phyloP scores from a whole-genome alignment of 2,888 invertebrate genomes.

The Clitarchus hookeri region DNA sequence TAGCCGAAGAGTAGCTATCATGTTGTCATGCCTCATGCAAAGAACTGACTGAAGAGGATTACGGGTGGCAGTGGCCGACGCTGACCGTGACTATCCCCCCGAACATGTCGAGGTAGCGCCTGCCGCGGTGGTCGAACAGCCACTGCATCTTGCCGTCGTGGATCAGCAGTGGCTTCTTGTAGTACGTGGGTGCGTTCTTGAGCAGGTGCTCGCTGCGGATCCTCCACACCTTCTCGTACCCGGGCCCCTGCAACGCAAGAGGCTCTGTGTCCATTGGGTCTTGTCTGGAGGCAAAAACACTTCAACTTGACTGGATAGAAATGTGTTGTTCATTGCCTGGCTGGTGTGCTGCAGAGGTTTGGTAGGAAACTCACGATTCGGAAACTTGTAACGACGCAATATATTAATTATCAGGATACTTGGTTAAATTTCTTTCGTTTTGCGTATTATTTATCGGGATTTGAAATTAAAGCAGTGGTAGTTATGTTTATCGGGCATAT shows the following conservation, averaged over 20 bases:
- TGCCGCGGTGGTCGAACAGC: slow-evolving; percentile 85
- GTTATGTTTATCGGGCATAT: too few species aligned
- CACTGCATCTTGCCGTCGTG: slow-evolving; percentile 91
- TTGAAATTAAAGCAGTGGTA: too few species aligned
- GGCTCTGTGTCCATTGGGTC: too few species aligned
- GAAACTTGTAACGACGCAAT: too few species aligned
- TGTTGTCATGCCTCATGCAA: not conserved
- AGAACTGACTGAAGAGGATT: slow-evolving; percentile 49
- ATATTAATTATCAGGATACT: too few species aligned
- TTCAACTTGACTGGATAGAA: too few species aligned
- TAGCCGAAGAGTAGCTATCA: not conserved
- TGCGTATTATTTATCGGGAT: too few species aligned
- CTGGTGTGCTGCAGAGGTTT: too few species aligned
- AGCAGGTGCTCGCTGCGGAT: slow-evolving; percentile 68
- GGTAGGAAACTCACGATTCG: too few species aligned
- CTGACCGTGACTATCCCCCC: slow-evolving; percentile 97
- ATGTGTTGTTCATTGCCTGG: too few species aligned
- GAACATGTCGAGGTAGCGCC: slow-evolving; percentile 91
- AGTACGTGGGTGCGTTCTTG: slow-evolving; percentile 73
- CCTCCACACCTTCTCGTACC: slow-evolving; percentile 62
- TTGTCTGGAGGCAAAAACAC: too few species aligned
- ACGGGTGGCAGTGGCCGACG: slow-evolving; percentile 98
- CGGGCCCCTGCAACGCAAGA: slow-evolving; percentile 58
- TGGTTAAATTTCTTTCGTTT: too few species aligned
- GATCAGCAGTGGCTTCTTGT: slow-evolving; percentile 81